phyloP scores from a whole-genome alignment of 2,113 vertebrate genomes.

The Mesocricetus auratus region DNA sequence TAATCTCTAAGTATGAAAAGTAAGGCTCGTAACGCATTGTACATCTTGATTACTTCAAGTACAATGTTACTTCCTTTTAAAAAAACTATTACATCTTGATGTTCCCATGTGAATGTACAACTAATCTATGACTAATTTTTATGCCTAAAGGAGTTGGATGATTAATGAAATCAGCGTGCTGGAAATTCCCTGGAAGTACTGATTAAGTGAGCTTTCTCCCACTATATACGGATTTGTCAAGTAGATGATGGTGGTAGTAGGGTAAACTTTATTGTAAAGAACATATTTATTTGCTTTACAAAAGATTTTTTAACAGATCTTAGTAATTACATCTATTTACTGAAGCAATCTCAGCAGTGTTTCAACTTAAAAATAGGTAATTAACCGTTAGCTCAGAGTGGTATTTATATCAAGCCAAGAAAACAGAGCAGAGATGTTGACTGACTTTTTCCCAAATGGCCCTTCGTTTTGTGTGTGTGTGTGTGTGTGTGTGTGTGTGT shows the following conservation, averaged over 20 bases:
- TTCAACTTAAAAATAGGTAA: slow-evolving; percentile 53
- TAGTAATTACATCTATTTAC: slow-evolving; percentile 54
- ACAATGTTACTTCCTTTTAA: background rate
- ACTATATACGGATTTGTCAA: background rate
- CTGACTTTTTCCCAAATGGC: background rate
- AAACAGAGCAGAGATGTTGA: background rate
- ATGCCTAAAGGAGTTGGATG: background rate
- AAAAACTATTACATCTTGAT: slow-evolving; percentile 41
- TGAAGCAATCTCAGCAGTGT: slow-evolving; percentile 3
- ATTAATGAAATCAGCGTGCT: slow-evolving; percentile 46
- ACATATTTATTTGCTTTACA: slow-evolving; percentile 59
- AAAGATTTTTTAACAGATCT: slow-evolving; percentile 34
- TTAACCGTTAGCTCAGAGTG: slow-evolving; percentile 38
- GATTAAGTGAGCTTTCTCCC: background rate
- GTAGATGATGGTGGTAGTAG: background rate
- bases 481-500: background rate
- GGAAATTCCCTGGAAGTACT: background rate
- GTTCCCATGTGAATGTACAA: slow-evolving; percentile 33
- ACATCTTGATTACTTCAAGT: background rate
- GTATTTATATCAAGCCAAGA: slow-evolving; percentile 43
- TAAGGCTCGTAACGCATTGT: background rate
- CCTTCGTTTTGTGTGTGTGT: background rate
- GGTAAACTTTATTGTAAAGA: background rate
- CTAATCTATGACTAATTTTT: slow-evolving; percentile 61
- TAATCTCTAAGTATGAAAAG: background rate